Percentiles rank a stretch among this genome's conserved stretches.
These are phyloP conservation scores for Pachyramphus minor DNA, from an alignment of 2,113 vertebrate species.

Conservation along the genomic window DNA sequence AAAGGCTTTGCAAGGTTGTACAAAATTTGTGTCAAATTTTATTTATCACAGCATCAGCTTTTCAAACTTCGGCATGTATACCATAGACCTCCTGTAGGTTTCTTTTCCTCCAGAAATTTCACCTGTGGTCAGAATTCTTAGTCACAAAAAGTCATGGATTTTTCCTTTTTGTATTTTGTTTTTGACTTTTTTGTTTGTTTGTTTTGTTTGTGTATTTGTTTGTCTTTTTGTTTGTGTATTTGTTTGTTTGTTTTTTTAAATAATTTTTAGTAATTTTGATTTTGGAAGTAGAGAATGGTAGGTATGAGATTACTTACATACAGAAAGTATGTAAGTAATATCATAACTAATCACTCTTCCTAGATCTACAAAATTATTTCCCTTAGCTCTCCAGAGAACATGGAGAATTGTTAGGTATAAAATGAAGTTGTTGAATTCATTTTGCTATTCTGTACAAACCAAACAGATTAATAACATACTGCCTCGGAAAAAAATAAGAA, in stretches of 20 bases:
- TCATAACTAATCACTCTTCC: background rate
- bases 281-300: background rate
- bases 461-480: background rate
- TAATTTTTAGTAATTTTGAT: background rate
- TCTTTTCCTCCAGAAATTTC: background rate
- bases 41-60: background rate
- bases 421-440: background rate
- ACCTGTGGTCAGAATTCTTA: background rate
- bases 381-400: background rate
- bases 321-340: background rate
- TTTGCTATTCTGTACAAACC: background rate
- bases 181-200: background rate
- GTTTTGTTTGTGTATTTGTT: background rate
- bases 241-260: background rate
- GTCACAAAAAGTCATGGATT: fast-evolving
- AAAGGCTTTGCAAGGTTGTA: background rate
- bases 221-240: background rate
- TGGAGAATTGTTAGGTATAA: background rate
- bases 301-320: background rate
- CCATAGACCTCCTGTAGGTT: background rate
- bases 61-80: fast-evolving
- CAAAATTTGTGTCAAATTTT: background rate
- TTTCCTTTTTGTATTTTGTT: background rate
- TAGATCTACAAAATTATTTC: background rate
- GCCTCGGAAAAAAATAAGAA: background rate